Base-by-base conservation (phyloP, 92 coral and sea anemone genomes). In the Epizoanthus ramosus region DNA sequence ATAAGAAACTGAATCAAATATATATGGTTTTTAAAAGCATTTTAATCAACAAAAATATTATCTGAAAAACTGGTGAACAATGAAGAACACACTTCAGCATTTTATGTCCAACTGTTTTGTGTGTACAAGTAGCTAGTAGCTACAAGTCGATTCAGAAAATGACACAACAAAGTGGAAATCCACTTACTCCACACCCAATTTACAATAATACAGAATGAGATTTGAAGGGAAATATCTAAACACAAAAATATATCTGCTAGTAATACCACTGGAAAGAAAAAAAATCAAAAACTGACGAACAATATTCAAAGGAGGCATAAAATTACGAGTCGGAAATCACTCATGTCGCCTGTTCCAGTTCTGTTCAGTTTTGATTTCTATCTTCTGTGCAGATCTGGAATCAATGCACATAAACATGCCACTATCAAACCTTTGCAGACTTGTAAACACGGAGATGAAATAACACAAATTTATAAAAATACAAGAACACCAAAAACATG, bases 131-230 rank as follows among this genome's bases (percentile, higher is more conserved):
- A 37, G 43, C 43, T 37, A 37, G 15, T 47, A 12, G 63, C 71
- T 60, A 43, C 5, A 75, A 77, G 8, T 8, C 14, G 41, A 41
- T 59, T 41, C 59, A 59, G 31, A 16, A 58, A 58, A 3, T 68
- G 67, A 35, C 69, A 28, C 21, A 28, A n/a, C 12, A 77, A 61
- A 19, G 70, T 5, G 24, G 68, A 25, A 58, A 74, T 74, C 68
- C 10, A 57, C 4, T 28, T 77, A 59, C 82, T 77, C 71, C 82
- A 61, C 82, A 61, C 82, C 82, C 82, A 77, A 77, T 37, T 77
- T 54, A 33, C 23, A 58, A 35, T 17, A 75, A 60, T 41, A 47
- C 15, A 3, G 25, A 58, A 35, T 59, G 35, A 21, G 17, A 35
- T 75, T 75, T 19, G 3, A 41, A n/a, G 25, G 25, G 22, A 39